Evolutionary conservation across 1,140 invertebrate species (phyloP).

Genomic region (Hydropsyche tenuis): DNA sequence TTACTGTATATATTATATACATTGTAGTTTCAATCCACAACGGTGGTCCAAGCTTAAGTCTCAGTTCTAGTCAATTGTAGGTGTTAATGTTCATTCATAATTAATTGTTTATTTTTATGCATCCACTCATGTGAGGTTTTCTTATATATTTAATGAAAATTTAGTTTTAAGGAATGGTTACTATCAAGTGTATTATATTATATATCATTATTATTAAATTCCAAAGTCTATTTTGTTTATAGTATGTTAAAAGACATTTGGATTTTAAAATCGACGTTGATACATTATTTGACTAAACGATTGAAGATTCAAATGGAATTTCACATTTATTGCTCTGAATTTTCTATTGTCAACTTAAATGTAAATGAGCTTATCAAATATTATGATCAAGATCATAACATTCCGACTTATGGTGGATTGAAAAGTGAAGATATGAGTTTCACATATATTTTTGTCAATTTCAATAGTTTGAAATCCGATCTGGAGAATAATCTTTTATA

Average conservation of each 20-base stretch:
- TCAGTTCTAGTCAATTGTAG: conserved; percentile 28
- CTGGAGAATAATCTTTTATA: too few relatives aligned
- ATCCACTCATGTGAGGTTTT: background rate
- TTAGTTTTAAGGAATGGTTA: conserved; percentile 12
- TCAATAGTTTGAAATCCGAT: too few relatives aligned
- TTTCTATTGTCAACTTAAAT: conserved; percentile 7
- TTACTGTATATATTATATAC: background rate
- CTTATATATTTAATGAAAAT: conserved; percentile 1
- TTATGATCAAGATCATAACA: conserved; percentile 2
- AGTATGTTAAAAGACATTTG: background rate
- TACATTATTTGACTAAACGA: too few relatives aligned
- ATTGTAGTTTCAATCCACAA: conserved; percentile 18
- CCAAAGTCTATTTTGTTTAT: conserved; percentile 11
- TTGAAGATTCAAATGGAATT: background rate
- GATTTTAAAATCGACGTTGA: too few relatives aligned
- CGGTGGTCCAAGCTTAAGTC: conserved; percentile 22
- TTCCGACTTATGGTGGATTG: too few relatives aligned
- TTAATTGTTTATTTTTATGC: background rate
- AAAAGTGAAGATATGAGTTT: too few relatives aligned
- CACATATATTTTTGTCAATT: too few relatives aligned
- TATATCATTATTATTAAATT: conserved; percentile 1
- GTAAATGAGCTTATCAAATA: conserved; percentile 23
- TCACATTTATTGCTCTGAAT: background rate
- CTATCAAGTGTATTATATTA: background rate
- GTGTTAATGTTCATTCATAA: background rate